These are phyloP conservation scores for Bos javanicus DNA, from an alignment of 2,113 vertebrate species.

Conservation along the genomic window DNA sequence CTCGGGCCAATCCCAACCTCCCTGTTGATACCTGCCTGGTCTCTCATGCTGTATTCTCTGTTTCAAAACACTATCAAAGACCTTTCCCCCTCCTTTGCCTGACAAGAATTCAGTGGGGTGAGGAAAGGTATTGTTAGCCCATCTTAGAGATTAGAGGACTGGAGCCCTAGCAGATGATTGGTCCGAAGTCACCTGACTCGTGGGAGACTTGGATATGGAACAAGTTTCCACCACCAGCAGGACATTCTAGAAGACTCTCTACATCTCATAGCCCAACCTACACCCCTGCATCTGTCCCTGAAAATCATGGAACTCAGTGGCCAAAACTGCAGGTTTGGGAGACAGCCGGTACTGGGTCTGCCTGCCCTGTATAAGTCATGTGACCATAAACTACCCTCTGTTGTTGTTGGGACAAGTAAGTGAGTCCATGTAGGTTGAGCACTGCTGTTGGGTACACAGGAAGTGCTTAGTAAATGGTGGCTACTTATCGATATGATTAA, in stretches of 20 bases:
- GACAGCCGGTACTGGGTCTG: background rate
- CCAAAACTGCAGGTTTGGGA: background rate
- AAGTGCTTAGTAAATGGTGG: background rate
- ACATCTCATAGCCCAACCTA: background rate
- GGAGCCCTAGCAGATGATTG: background rate
- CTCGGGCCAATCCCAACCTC: background rate
- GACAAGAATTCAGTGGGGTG: background rate
- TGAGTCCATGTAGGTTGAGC: background rate
- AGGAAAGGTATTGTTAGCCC: background rate
- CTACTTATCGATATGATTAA: background rate
- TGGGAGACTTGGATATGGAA: background rate
- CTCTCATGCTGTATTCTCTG: background rate
- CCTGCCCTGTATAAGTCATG: background rate
- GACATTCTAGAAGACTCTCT: background rate
- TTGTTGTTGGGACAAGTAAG: background rate
- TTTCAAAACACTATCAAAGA: conserved; percentile 3
- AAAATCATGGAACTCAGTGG: background rate
- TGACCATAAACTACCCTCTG: background rate
- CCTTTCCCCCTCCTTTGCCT: background rate
- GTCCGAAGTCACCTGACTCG: background rate
- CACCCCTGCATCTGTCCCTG: background rate
- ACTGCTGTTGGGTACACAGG: background rate
- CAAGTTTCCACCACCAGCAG: background rate
- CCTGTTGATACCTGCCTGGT: background rate
- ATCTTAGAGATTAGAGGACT: background rate